Evolutionary conservation across 2,888 invertebrate species (phyloP).

Genomic region (Torymus auratus): DNA sequence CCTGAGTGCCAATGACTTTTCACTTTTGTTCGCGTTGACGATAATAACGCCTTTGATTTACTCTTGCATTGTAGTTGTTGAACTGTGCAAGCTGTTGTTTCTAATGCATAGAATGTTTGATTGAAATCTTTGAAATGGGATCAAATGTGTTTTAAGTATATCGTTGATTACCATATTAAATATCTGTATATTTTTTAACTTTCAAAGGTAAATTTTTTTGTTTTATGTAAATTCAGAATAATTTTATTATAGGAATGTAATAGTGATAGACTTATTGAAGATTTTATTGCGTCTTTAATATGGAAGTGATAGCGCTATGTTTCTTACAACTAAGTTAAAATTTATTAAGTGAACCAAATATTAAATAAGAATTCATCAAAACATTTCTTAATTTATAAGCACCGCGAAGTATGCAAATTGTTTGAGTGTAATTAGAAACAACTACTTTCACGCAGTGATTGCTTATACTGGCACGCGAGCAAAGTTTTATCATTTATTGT

Average conservation of each 20-base stretch:
- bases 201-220: neutral
- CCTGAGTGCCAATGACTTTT: conserved; percentile 59
- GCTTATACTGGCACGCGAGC: conserved; percentile 51
- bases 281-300: neutral
- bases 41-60: conserved; percentile 24
- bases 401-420: conserved; percentile 7
- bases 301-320: neutral
- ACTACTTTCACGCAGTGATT: conserved; percentile 21
- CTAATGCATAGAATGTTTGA: conserved; percentile 13
- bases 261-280: too few species aligned
- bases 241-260: neutral
- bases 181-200: too few species aligned
- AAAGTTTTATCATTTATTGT: conserved; percentile 9
- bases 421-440: conserved; percentile 26
- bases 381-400: conserved; percentile 13
- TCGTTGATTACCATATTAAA: too few species aligned
- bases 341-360: neutral
- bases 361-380: conserved; percentile 9
- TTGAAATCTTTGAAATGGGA: too few species aligned
- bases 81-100: conserved; percentile 31
- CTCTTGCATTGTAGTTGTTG: conserved; percentile 43
- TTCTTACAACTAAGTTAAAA: conserved; percentile 14
- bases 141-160: too few species aligned
- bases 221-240: too few species aligned
- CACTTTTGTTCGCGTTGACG: conserved; percentile 36